Conservation (phyloP, 2,888 invertebrate species). For the Mermis nigrescens region DNA sequence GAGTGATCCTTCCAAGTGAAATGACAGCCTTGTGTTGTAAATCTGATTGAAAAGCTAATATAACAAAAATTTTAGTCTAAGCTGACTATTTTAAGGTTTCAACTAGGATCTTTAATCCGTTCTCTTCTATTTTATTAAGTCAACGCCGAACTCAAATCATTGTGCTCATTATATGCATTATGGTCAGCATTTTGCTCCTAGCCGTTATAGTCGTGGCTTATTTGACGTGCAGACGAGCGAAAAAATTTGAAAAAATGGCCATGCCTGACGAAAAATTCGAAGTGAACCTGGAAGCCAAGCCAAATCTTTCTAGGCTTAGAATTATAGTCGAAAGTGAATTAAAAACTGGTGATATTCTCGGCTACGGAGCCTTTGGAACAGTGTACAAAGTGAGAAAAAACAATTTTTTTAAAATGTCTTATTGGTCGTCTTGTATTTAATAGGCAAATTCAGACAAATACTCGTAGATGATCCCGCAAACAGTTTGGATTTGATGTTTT, state of each 20-base stretch:
- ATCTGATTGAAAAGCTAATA: too few species aligned
- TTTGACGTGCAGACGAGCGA: background rate
- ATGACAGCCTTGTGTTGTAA: too few species aligned
- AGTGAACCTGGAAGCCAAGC: conserved; percentile 42
- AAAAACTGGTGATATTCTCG: conserved; percentile 69
- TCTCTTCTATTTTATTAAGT: background rate
- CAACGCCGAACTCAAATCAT: background rate
- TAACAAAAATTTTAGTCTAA: too few species aligned
- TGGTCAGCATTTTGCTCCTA: background rate
- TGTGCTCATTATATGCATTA: background rate
- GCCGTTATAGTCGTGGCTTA: conserved; percentile 1
- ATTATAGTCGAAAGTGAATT: conserved; percentile 85
- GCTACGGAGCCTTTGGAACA: conserved; percentile 85
- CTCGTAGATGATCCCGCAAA: too few species aligned
- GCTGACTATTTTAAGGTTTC: too few species aligned
- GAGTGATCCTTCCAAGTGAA: too few species aligned
- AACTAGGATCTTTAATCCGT: too few species aligned
- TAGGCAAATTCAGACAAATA: too few species aligned
- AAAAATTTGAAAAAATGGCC: background rate
- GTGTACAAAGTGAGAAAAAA: conserved; percentile 65
- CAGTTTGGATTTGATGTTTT: too few species aligned
- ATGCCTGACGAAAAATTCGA: background rate
- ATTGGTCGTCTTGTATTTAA: too few species aligned
- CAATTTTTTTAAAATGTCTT: too few species aligned
- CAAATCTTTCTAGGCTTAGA: conserved; percentile 71